A percentile compares a stretch with the other conserved stretches of the same genome.
Evolutionary conservation across 1,140 invertebrate genomes (phyloP).

Genomic region (Dinoponera quadriceps): DNA sequence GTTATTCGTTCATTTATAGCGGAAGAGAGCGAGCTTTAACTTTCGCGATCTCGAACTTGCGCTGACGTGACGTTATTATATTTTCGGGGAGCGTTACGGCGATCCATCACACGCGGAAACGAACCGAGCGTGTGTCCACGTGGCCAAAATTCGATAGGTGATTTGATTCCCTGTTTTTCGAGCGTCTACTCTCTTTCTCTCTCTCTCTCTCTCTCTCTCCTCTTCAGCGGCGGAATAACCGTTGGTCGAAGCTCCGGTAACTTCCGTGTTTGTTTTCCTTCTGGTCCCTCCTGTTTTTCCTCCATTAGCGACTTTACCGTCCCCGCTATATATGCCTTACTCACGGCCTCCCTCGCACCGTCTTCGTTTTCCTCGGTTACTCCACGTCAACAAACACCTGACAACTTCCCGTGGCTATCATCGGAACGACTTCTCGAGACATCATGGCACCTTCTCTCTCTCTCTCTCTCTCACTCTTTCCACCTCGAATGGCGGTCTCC

Average conservation of each 20-base stretch:
- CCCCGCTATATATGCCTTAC: constrained; percentile 21
- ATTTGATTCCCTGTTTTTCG: constrained; percentile 12
- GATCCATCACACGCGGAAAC: constrained; percentile 16
- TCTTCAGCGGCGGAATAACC: background rate
- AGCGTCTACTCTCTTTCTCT: background rate
- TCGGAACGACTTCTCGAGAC: constrained; percentile 44
- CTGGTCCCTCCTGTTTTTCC: constrained; percentile 78
- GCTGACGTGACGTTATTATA: background rate
- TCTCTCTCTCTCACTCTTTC: background rate
- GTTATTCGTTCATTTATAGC: too few relatives aligned
- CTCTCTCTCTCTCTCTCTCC: background rate
- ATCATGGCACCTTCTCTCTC: background rate
- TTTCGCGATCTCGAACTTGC: background rate
- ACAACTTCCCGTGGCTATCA: constrained; percentile 67
- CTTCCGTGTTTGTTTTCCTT: constrained; percentile 78
- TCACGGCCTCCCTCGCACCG: background rate
- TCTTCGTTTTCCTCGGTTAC: constrained; percentile 71
- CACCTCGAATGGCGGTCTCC: constrained; percentile 1
- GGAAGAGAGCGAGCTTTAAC: too few relatives aligned
- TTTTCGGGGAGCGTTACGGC: constrained; percentile 6
- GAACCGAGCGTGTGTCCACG: background rate
- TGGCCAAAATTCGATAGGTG: background rate
- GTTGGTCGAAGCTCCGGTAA: constrained; percentile 29
- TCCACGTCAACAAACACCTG: constrained; percentile 72
- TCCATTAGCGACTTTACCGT: constrained; percentile 78